phyloP scores from a whole-genome alignment of 2,797 vertebrate species.

The Erethizon dorsatum region DNA sequence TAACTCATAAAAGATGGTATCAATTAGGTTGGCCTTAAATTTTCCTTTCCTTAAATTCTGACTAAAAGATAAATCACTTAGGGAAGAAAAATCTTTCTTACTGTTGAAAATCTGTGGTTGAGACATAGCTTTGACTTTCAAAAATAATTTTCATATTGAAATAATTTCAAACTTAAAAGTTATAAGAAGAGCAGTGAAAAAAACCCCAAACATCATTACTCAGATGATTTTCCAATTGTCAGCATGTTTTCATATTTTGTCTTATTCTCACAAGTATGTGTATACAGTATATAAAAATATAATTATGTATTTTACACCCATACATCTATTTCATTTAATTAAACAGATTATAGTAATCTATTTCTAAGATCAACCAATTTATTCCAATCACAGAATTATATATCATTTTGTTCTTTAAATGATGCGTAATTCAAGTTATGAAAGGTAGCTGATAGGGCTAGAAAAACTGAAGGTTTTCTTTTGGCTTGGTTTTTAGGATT shows the following conservation, averaged over 20 bases:
- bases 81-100: slow-evolving; percentile 64
- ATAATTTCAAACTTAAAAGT: slow-evolving; percentile 70
- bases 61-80: slow-evolving; percentile 77
- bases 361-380: not conserved
- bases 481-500: not conserved
- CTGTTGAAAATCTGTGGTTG: slow-evolving; percentile 66
- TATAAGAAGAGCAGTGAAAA: slow-evolving; percentile 43
- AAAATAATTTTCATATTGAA: slow-evolving; percentile 75
- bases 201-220: slow-evolving; percentile 31
- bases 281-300: not conserved
- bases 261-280: slow-evolving; percentile 14
- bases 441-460: not conserved
- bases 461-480: not conserved
- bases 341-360: slow-evolving; percentile 27
- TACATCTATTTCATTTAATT: not conserved
- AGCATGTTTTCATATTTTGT: slow-evolving; percentile 28
- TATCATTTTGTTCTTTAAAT: slow-evolving; percentile 52
- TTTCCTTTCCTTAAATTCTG: slow-evolving; percentile 72
- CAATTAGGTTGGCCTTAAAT: slow-evolving; percentile 76
- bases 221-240: not conserved
- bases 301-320: not conserved
- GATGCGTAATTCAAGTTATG: not conserved
- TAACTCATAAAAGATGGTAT: slow-evolving; percentile 73
- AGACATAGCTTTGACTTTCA: slow-evolving; percentile 58
- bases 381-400: slow-evolving; percentile 31